Evolutionary conservation across 30 jellyfish, hydroid and myxozoan species (phyloP), one percentile per base, ranked within the genome.

Genomic region (Aurelia aurita): DNA sequence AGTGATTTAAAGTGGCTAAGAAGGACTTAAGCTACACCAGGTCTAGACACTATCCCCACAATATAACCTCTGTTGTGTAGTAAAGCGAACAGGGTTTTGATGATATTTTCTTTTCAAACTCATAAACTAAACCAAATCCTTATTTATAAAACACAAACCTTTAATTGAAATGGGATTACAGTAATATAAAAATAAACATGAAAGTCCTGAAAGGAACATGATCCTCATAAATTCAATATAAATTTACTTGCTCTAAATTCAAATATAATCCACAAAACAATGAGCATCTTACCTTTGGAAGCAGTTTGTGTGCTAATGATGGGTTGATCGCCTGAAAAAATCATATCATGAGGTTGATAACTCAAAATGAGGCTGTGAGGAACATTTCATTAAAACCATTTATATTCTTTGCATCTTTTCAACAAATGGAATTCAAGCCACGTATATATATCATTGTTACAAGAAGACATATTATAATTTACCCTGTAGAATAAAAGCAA

Each of bases 241-340:
- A 39, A 39, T 39, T 2, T 39, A 39, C 15, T 39, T 39, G 7
- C 4, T 3, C 46, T 34, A 34, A 34, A 3, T 34, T 34, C 46
- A 34, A 22, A 20, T 49, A 22, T 22, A 34, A 43, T 22, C 3
- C 49, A 19, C 7, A 20, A 10, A 4, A 45, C 16, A 45, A 47
- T 34, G 20, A 34, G 20, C 5, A 19, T 18, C 34, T 5, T 67
- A 81, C 91, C 91, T 81, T 70, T 67, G 91, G 84, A 13, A 81
- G 34, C 35, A 81, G 32, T 34, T 57, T 68, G 78, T 81, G 91
- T 25, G 91, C 91, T 23, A 81, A 39, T 25, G 91, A 44, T 14
- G 91, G 91, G 35, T 81, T 81, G 60, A 81, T 25, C 2, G 75
- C 85, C 91, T 81, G 69, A 67, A 66, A 59, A 32, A 26, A 64